Conservation (phyloP, 2,797 vertebrate species). For the Champsocephalus gunnari region DNA sequence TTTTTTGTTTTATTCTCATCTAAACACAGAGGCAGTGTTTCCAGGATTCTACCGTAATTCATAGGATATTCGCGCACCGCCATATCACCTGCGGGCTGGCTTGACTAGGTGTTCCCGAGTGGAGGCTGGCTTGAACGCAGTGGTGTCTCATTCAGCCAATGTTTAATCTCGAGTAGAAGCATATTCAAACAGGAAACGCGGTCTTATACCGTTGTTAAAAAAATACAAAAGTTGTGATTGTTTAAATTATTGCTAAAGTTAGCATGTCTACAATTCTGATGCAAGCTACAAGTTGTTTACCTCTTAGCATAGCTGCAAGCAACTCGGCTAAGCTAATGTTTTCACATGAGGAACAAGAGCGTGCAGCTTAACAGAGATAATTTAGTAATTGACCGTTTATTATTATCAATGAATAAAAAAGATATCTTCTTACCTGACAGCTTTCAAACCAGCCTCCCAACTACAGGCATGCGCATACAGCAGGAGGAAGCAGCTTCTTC, state of each 20-base stretch:
- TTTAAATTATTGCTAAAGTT: neutral
- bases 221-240: neutral
- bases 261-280: neutral
- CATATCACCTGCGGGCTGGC: too few relatives aligned
- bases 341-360: accelerated
- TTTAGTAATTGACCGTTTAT: neutral
- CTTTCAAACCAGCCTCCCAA: neutral
- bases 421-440: constrained; percentile 14
- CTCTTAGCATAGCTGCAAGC: constrained; percentile 1
- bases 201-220: neutral
- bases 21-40: too few relatives aligned
- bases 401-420: too few relatives aligned
- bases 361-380: neutral
- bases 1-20: too few relatives aligned
- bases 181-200: neutral
- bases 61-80: too few relatives aligned
- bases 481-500: neutral
- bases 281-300: neutral
- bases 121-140: too few relatives aligned
- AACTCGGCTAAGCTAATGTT: constrained; percentile 16
- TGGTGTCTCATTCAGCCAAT: too few relatives aligned
- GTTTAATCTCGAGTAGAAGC: too few relatives aligned
- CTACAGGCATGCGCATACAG: neutral
- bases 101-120: too few relatives aligned
- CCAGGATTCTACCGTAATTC: too few relatives aligned